Evolutionary conservation across 2,888 invertebrate species (phyloP).

Genomic region (Phasia obesa): DNA sequence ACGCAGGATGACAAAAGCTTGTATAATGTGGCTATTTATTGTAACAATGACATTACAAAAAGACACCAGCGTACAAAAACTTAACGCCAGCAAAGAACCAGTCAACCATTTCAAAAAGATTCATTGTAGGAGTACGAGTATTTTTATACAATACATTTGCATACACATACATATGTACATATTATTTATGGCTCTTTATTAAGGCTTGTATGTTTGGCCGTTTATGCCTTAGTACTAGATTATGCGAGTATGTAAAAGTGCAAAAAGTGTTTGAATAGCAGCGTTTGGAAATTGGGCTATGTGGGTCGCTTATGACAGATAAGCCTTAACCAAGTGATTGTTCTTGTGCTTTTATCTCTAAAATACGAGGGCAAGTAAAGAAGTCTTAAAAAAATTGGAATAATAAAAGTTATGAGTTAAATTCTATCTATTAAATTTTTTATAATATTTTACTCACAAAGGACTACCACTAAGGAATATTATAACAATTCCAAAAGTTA

Average conservation of each 20-base stretch:
- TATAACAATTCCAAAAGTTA: too few relatives aligned
- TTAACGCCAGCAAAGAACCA: constrained; percentile 23
- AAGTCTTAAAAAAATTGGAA: too few relatives aligned
- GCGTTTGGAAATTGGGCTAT: background rate
- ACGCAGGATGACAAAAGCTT: constrained; percentile 58
- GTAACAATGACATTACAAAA: constrained; percentile 40
- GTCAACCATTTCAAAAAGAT: constrained; percentile 16
- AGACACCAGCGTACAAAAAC: constrained; percentile 9
- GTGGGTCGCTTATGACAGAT: too few relatives aligned
- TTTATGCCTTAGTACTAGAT: too few relatives aligned
- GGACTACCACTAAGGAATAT: too few relatives aligned
- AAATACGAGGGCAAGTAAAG: too few relatives aligned
- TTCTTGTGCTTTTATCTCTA: too few relatives aligned
- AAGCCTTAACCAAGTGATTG: too few relatives aligned
- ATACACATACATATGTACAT: background rate
- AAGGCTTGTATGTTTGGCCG: constrained; percentile 12
- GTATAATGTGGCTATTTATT: constrained; percentile 55
- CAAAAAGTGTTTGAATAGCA: background rate
- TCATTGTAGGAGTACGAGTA: background rate
- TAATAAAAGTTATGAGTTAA: too few relatives aligned
- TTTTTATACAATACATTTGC: background rate
- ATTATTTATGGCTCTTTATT: background rate
- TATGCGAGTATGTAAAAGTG: too few relatives aligned
- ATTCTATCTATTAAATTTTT: too few relatives aligned
- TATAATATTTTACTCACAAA: too few relatives aligned